Percentiles rank a stretch among this genome's conserved stretches.
These are phyloP conservation scores for Pogonomyrmex californicus DNA, from an alignment of 1,140 invertebrate species.

Conservation along the genomic window DNA sequence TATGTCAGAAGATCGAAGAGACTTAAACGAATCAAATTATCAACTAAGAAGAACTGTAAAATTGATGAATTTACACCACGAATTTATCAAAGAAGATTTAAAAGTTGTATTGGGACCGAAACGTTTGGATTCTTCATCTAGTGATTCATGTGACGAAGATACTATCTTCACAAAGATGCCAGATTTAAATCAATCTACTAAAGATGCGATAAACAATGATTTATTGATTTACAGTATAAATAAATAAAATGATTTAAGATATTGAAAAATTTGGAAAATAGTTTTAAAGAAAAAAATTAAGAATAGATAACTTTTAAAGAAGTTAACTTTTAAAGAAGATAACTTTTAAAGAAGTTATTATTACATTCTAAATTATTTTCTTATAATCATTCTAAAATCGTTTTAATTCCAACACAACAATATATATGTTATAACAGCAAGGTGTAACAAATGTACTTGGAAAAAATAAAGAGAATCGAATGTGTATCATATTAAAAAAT, in stretches of 20 bases:
- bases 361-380: background rate
- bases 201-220: background rate
- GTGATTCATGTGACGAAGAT: conserved; percentile 49
- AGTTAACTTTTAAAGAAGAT: too few relatives aligned
- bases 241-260: background rate
- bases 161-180: background rate
- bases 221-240: background rate
- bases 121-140: conserved; percentile 32
- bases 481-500: background rate
- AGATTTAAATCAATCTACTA: background rate
- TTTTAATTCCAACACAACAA: background rate
- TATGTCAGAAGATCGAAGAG: background rate
- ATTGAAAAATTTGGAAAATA: background rate
- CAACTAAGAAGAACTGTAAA: conserved; percentile 52
- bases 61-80: conserved; percentile 47
- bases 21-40: conserved; percentile 43
- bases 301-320: background rate
- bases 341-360: background rate
- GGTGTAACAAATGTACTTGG: background rate
- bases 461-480: conserved; percentile 19
- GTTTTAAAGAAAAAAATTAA: background rate
- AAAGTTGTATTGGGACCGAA: conserved; percentile 46
- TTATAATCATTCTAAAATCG: background rate
- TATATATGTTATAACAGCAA: background rate
- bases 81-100: conserved; percentile 45